Evolutionary conservation across 2,888 invertebrate genomes (phyloP).

Genomic region (Conops quadrifasciatus): DNA sequence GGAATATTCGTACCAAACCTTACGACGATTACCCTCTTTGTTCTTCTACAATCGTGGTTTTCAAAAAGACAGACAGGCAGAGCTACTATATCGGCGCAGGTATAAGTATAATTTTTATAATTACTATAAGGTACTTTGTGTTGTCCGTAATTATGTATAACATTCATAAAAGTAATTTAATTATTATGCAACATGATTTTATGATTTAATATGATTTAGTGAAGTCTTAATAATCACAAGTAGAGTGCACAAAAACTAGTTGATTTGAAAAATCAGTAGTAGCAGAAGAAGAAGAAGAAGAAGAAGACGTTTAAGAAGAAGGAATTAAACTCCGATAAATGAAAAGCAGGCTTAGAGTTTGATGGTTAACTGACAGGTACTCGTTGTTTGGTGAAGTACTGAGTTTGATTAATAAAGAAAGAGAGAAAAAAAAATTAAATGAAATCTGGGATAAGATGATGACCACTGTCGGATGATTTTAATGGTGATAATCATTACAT

Average conservation of each 20-base stretch:
- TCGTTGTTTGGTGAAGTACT: not conserved
- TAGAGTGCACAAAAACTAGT: not conserved
- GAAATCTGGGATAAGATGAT: conserved; percentile 10
- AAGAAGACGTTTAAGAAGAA: not conserved
- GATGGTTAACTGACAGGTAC: not conserved
- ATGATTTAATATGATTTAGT: too few relatives aligned
- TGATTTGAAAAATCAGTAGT: not conserved
- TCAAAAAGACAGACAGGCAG: too few relatives aligned
- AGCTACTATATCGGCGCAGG: too few relatives aligned
- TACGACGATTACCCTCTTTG: too few relatives aligned
- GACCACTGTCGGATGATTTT: not conserved
- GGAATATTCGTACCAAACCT: too few relatives aligned
- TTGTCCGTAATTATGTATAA: too few relatives aligned
- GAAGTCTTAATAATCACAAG: not conserved
- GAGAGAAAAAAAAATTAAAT: conserved; percentile 27
- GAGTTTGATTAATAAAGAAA: not conserved
- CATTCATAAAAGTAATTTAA: too few relatives aligned
- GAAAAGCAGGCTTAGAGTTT: conserved; percentile 11
- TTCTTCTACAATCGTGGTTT: too few relatives aligned
- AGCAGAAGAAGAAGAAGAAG: not conserved
- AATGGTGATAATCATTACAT: not conserved
- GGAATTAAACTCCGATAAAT: not conserved
- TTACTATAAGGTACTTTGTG: too few relatives aligned
- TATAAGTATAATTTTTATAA: too few relatives aligned
- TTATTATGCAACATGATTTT: too few relatives aligned